Base-by-base conservation (phyloP, 1,140 invertebrate genomes). In the Nasonia vitripennis region DNA sequence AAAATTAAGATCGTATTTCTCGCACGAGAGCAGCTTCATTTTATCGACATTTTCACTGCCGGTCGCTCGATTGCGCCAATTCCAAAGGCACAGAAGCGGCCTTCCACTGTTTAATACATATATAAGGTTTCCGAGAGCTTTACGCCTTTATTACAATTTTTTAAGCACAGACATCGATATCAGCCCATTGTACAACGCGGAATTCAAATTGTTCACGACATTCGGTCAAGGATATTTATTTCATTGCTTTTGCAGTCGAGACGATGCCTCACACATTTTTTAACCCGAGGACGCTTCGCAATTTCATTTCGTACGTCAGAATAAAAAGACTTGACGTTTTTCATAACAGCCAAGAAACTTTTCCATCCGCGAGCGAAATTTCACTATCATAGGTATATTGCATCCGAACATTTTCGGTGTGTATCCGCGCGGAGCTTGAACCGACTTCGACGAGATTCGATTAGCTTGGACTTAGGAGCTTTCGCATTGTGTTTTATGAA, bases 141-240 rank as follows among this genome's bases (percentile, higher is more conserved):
- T 78, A 48, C 17, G n/a, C 7, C 78, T 67, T 80, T 80, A 80
- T 80, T 80, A 80, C 37, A 80, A 80, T 80, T 80, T 31, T 68
- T 68, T 20, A 12, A 62, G 31, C 34, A 20, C 27, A 27, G 14
- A n/a, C 20, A 68, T 12, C 78, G 14, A 67, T 79, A 79, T 79
- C n/a, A 31, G 0, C 0, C 34, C 34, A 37, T 37, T 37, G 34
- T 37, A 37, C 34, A 37, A 37, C 34, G 34, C 34, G 14, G 73
- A 74, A 74, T 74, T 74, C 34, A 45, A 74, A 45, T 74, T 41
- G 11, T 37, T 17, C 31, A 12, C 34, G 11, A 17, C 14, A 27
- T n/a, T 11, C n/a, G 14, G 11, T 20, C 27, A 12, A 71, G 31
- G 23, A n/a, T 48, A 6, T 48, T 48, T 77, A 77, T 77, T 77